Evolutionary conservation across 1,140 invertebrate genomes (phyloP).

Genomic region (Pseudomyrmex pallidus): DNA sequence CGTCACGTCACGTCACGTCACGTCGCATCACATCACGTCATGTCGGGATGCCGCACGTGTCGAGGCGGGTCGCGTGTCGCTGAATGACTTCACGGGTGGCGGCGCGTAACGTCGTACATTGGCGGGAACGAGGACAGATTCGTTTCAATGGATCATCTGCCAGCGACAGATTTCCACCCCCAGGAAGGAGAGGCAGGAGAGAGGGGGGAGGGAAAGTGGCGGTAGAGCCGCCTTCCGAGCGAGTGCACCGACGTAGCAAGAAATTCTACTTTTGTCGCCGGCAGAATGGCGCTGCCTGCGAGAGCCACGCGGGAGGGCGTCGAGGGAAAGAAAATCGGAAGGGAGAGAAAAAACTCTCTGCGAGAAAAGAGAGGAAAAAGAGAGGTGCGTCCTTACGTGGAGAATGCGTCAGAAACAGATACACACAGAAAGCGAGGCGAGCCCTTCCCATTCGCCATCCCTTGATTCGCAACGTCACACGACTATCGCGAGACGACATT

Average conservation of each 20-base stretch:
- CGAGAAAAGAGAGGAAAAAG: conserved; percentile 1
- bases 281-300: conserved; percentile 67
- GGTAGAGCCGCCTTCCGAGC: conserved; percentile 60
- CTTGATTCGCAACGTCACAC: not conserved
- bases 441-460: not conserved
- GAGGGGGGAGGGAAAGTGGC: conserved; percentile 22
- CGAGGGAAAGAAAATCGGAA: conserved; percentile 40
- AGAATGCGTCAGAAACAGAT: conserved; percentile 71
- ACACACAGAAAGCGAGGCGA: conserved; percentile 33
- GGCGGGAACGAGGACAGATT: conserved; percentile 60
- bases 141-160: conserved; percentile 79
- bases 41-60: conserved; percentile 30
- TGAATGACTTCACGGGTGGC: conserved; percentile 58
- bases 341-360: conserved; percentile 27
- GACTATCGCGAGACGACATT: conserved; percentile 19
- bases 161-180: conserved; percentile 69
- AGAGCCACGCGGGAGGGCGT: conserved; percentile 26
- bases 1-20: conserved; percentile 22
- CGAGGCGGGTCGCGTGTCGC: conserved; percentile 50
- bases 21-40: conserved; percentile 32
- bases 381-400: conserved; percentile 38
- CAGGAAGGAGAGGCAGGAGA: not conserved
- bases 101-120: conserved; percentile 26
- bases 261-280: conserved; percentile 77
- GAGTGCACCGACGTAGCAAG: conserved; percentile 69